Conservation (phyloP, 2,888 invertebrate genomes). For the Hipparchia sbordonii region DNA sequence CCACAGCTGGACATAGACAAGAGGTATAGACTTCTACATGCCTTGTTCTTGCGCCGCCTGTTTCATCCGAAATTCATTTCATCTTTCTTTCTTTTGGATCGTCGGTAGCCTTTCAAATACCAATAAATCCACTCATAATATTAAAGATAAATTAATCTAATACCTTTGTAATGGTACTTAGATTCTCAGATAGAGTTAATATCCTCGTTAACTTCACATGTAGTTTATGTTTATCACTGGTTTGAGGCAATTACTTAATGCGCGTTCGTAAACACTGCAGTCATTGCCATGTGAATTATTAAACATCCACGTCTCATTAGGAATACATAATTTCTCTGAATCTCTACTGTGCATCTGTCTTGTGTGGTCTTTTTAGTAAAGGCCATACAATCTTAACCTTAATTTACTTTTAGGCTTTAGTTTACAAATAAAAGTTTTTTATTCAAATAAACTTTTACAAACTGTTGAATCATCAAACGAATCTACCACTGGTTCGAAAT, state of each 20-base stretch:
- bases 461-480: no score
- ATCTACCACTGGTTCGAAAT: no score
- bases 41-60: no score
- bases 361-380: conserved; percentile 13
- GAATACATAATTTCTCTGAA: conserved; percentile 7
- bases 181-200: conserved; percentile 10
- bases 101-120: background rate
- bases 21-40: no score
- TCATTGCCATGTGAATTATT: conserved; percentile 56
- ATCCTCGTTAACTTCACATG: conserved; percentile 14
- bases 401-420: background rate
- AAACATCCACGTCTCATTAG: conserved; percentile 51
- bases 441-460: no score
- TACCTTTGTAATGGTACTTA: background rate
- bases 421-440: background rate
- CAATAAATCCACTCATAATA: background rate
- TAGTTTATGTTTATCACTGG: conserved; percentile 50
- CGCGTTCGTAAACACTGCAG: conserved; percentile 49
- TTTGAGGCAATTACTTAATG: conserved; percentile 54
- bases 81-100: background rate
- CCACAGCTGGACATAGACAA: no score
- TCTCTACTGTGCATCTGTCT: conserved; percentile 20
- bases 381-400: background rate
- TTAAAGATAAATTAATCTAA: background rate
- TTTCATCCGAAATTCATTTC: no score